Base-by-base conservation (phyloP, 2,888 invertebrate genomes). In the Neocrepidodera transversa region DNA sequence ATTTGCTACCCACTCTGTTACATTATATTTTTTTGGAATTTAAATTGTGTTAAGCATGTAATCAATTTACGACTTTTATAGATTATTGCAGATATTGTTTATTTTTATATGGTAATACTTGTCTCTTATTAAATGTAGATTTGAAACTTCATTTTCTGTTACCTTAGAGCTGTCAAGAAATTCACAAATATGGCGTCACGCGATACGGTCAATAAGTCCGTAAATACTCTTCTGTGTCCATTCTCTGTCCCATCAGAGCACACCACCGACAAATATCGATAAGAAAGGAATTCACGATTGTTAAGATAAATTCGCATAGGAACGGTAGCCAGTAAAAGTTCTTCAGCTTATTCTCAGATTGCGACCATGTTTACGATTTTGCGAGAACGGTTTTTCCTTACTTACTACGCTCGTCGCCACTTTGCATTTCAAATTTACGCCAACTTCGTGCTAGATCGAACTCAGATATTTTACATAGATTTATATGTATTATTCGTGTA, bases 391-490 rank as follows among this genome's bases (percentile, higher is more conserved):
- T 68, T 65, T 63, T 67, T 61, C 67, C 69, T 70, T 20, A 18
- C 13, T n/a, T n/a, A 42, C 45, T 18, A 28, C 13, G 23, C 28
- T 45, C 66, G 71, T 73, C 70, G 71, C 74, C 75, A 75, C 75
- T 76, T 76, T 76, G 76, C 75, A 76, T 76, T 76, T 76, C 76
- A 76, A 75, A 76, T 76, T 76, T 74, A 73, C 74, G 74, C 71
- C 72, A 71, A 77, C 74, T 72, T 77, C 77, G 77, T 77, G 76
- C 76, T 68, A 75, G 76, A 77, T 77, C 74, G 74, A 75, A 73
- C 70, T 60, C 59, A 70, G 76, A 77, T 76, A 76, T 71, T 75
- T 76, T 72, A 68, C 76, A 76, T 77, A 74, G 74, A 76, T 75
- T n/a, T n/a, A 76, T 76, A 75, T 75, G 75, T 74, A 73, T 75